These are phyloP conservation scores for Glareola pratincola DNA, from an alignment of 2,113 vertebrate species.

Conservation along the genomic window DNA sequence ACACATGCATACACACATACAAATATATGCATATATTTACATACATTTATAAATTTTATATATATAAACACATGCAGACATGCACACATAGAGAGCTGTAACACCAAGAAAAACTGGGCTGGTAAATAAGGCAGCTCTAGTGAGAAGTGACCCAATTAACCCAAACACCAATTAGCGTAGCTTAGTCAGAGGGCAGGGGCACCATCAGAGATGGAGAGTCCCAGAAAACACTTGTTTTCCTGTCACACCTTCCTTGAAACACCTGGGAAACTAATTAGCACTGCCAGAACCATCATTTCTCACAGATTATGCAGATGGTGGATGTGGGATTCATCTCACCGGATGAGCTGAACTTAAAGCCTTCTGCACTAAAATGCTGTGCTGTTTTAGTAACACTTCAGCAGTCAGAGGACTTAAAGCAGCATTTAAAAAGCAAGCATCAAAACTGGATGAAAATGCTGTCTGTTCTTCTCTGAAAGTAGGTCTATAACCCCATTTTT, in stretches of 20 bases:
- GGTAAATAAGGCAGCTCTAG: not conserved
- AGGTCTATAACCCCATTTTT: not conserved
- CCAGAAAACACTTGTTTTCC: not conserved
- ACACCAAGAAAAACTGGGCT: not conserved
- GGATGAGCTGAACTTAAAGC: not conserved
- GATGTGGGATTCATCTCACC: not conserved
- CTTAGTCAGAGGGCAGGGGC: not conserved
- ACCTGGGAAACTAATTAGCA: not conserved
- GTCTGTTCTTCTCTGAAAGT: not conserved
- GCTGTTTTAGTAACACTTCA: not conserved
- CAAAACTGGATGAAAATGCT: not conserved
- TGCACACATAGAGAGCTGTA: fast-evolving
- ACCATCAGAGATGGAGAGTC: not conserved
- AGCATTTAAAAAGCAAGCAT: not conserved
- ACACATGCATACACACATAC: fast-evolving
- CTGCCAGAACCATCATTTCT: not conserved
- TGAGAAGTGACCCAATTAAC: not conserved
- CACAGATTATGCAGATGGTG: not conserved
- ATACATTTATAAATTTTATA: too few species aligned
- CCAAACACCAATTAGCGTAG: not conserved
- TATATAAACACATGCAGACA: fast-evolving
- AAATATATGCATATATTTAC: not conserved
- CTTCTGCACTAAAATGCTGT: not conserved
- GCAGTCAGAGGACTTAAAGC: not conserved
- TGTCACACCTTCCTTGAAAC: not conserved